phyloP scores from a whole-genome alignment of 2,113 vertebrate species.

The Pomatorhinus ruficollis region DNA sequence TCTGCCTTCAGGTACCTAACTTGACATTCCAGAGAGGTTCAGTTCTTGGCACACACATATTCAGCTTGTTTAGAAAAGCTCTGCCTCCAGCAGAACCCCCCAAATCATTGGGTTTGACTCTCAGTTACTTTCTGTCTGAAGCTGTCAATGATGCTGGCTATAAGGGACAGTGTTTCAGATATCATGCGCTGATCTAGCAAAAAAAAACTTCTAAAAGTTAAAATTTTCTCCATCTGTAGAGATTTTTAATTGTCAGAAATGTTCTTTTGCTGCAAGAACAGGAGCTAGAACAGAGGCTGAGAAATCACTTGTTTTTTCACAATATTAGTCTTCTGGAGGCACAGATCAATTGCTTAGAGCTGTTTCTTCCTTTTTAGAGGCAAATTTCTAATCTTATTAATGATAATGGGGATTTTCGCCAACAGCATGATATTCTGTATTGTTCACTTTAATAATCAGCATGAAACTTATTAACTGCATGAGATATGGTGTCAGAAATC shows the following conservation, averaged over 20 bases:
- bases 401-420: conserved; percentile 23
- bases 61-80: not conserved
- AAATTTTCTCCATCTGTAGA: not conserved
- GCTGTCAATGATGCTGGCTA: not conserved
- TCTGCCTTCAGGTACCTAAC: not conserved
- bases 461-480: conserved; percentile 54
- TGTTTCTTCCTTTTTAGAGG: conserved; percentile 32
- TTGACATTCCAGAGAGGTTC: not conserved
- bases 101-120: not conserved
- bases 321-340: conserved; percentile 24
- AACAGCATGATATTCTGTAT: conserved; percentile 35
- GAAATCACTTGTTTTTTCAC: not conserved
- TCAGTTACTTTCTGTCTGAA: not conserved
- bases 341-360: conserved; percentile 20
- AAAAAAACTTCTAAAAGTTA: not conserved
- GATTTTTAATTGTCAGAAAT: not conserved
- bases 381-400: conserved; percentile 55
- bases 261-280: not conserved
- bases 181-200: not conserved
- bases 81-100: not conserved
- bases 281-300: not conserved
- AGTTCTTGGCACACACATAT: not conserved
- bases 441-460: conserved; percentile 55
- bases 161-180: not conserved
- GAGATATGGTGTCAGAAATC: conserved; percentile 22